phyloP scores from a whole-genome alignment of 2,888 invertebrate species.

The Hypselothyrea guttata region DNA sequence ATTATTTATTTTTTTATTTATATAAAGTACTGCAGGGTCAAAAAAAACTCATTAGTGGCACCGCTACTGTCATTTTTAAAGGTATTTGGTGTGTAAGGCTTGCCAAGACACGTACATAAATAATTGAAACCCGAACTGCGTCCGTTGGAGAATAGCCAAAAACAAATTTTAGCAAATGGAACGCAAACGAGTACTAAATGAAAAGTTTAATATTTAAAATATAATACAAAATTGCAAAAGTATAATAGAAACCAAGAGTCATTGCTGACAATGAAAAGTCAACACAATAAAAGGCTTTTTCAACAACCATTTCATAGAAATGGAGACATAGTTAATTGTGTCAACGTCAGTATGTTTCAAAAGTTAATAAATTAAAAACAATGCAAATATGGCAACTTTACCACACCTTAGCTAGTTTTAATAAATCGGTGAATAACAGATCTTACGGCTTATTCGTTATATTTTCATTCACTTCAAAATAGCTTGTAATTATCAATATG shows the following conservation, averaged over 20 bases:
- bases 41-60: slow-evolving; percentile 5
- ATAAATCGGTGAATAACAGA: no score
- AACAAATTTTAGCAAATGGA: slow-evolving; percentile 28
- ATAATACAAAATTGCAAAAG: background rate
- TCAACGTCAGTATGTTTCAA: slow-evolving; percentile 33
- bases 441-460: no score
- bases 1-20: no score
- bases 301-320: slow-evolving; percentile 37
- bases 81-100: slow-evolving; percentile 31
- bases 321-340: slow-evolving; percentile 43
- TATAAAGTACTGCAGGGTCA: no score
- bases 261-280: slow-evolving; percentile 49
- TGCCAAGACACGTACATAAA: slow-evolving; percentile 33
- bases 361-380: background rate
- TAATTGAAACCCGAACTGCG: slow-evolving; percentile 13
- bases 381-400: no score
- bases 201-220: slow-evolving; percentile 10
- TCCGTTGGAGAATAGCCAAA: slow-evolving; percentile 62
- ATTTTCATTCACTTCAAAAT: no score
- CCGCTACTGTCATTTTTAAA: slow-evolving; percentile 27
- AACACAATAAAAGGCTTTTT: slow-evolving; percentile 31
- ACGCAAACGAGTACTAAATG: slow-evolving; percentile 17
- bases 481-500: no score
- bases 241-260: slow-evolving; percentile 2
- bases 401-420: no score